A percentile compares a stretch with the other conserved stretches of the same genome.
phyloP scores from a whole-genome alignment of 2,888 invertebrate genomes.

The Ochropacha duplaris region DNA sequence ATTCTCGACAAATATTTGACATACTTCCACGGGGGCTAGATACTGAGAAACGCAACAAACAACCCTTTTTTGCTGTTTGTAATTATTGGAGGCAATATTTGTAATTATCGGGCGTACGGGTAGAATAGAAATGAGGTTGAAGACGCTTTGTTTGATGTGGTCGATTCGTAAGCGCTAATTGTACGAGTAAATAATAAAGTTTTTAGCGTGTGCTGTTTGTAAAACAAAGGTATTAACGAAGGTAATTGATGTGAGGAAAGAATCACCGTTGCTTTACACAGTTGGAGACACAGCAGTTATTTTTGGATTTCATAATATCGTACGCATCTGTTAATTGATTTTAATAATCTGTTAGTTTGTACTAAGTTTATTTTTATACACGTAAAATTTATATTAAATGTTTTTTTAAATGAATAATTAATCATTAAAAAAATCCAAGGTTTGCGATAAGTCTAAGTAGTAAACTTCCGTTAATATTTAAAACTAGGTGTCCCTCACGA shows the following conservation, averaged over 20 bases:
- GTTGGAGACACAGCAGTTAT: background rate
- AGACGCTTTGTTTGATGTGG: slow-evolving; percentile 34
- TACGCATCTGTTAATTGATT: too few species aligned
- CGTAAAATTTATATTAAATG: too few species aligned
- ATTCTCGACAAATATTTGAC: slow-evolving; percentile 41
- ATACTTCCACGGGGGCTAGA: slow-evolving; percentile 30
- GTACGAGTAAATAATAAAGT: slow-evolving; percentile 28
- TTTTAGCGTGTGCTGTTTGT: slow-evolving; percentile 24
- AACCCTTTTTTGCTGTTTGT: slow-evolving; percentile 30
- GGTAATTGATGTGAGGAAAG: slow-evolving; percentile 26
- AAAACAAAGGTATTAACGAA: slow-evolving; percentile 25
- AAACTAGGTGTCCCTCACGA: too few species aligned
- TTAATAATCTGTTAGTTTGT: too few species aligned
- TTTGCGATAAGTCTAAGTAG: too few species aligned
- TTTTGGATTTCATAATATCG: slow-evolving; percentile 1
- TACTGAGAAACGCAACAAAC: slow-evolving; percentile 39
- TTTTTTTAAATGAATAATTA: too few species aligned
- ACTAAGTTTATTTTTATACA: too few species aligned
- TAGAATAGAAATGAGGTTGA: slow-evolving; percentile 37
- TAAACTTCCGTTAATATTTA: too few species aligned
- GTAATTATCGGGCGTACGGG: slow-evolving; percentile 19
- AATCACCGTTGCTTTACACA: slow-evolving; percentile 4
- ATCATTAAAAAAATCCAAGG: too few species aligned
- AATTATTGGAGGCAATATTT: slow-evolving; percentile 28
- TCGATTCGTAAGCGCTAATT: slow-evolving; percentile 39